These are phyloP conservation scores for Fragum whitleyi DNA, from an alignment of 2,888 invertebrate genomes.

Conservation along the genomic window DNA sequence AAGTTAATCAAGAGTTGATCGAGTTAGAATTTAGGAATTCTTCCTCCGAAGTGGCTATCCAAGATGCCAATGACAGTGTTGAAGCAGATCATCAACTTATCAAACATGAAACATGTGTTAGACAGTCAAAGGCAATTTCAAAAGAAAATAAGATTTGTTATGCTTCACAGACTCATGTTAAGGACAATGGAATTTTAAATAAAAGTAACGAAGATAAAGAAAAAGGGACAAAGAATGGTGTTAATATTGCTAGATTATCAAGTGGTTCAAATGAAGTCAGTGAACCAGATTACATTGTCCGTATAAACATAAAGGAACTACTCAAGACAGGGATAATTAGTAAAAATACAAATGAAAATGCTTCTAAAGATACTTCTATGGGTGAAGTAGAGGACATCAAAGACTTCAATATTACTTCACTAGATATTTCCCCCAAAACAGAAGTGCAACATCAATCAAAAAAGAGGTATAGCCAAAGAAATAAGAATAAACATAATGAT, in stretches of 20 bases:
- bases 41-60: background rate
- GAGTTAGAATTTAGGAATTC: background rate
- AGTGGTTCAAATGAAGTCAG: background rate
- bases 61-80: background rate
- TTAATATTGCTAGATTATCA: background rate
- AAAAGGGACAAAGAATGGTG: background rate
- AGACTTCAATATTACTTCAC: too few relatives aligned
- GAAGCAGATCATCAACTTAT: background rate
- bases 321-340: background rate
- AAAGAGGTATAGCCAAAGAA: background rate
- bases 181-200: too few relatives aligned
- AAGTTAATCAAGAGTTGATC: slow-evolving; percentile 26
- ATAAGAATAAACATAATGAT: background rate
- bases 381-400: background rate
- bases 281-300: background rate
- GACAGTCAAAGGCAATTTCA: slow-evolving; percentile 6
- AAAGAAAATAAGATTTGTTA: slow-evolving; percentile 15
- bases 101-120: background rate
- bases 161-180: background rate
- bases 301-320: background rate
- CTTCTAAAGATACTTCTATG: background rate
- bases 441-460: background rate
- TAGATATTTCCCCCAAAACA: background rate
- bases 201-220: background rate
- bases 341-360: background rate